Evolutionary conservation across 2,888 invertebrate species (phyloP), one percentile per base, ranked within the genome.

Genomic region (Chironomus tentans): DNA sequence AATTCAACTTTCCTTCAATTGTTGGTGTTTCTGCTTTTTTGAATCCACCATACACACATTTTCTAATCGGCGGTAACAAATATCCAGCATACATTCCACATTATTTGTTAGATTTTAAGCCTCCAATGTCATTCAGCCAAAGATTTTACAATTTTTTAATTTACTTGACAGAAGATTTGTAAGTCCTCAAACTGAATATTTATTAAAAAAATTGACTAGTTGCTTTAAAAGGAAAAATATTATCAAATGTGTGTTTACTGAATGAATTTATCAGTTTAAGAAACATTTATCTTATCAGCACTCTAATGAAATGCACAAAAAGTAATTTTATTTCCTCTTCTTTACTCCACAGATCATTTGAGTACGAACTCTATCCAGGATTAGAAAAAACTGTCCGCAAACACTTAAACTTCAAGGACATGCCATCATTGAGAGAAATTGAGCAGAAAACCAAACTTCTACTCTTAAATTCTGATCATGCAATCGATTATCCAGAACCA

Each of bases 1-100:
- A 80, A 71, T 82, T 82, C 72, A 78, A 79, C 5, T 78, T 79
- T 72, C 81, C 81, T 12, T 80, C 81, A 1, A 77, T 79, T 0
- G 77, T 82, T 3, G 80, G 78, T 5, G 76, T 81, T 12, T 78
- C 78, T 72, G 78, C 80, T 0, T 79, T 79, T 48, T 79, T 79
- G 38, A 68, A 78, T 15, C 76, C 78, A 22, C 78, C 79, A 0
- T 76, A 77, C 6, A 68, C 78, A 22, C 21, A 77, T 6, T 68
- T 77, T n/a, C 48, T 77, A 0, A 6, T 78, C 6, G 80, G 79
- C 38, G 77, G 78, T 22, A 78, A 79, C 24, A 76, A 77, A 5
- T 78, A 77, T 73, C 78, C 79, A 5, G 78, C 78, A 12, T 80
- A 80, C 56, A 71, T 80, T 18, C 79, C 80, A 0, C 76, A 50